Percentiles rank a stretch among this genome's conserved stretches.
These are phyloP conservation scores for Chaetorhynchus papuensis DNA, from an alignment of 2,113 vertebrate species.

Conservation along the genomic window DNA sequence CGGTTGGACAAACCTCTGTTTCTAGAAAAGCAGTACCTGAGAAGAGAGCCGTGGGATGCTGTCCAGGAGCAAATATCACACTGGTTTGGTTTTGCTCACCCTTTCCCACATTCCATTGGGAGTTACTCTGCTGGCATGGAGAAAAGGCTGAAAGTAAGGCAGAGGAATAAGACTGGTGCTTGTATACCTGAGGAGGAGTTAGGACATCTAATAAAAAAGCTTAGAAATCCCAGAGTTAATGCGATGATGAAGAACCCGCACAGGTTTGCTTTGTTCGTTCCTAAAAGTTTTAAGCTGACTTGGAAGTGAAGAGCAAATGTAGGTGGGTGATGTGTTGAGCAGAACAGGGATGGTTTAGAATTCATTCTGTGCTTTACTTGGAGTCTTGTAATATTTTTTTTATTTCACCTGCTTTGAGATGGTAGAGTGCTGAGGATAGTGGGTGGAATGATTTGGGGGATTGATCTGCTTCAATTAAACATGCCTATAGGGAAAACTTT, in stretches of 20 bases:
- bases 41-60: neutral
- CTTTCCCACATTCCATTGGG: accelerated
- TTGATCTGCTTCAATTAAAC: neutral
- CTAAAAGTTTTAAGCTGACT: neutral
- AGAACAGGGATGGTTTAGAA: neutral
- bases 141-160: neutral
- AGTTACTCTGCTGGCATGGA: neutral
- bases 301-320: neutral
- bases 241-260: neutral
- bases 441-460: neutral
- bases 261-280: neutral
- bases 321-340: neutral
- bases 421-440: neutral
- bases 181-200: neutral
- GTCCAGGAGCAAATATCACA: accelerated
- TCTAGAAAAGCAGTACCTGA: neutral
- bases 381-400: neutral
- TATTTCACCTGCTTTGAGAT: neutral
- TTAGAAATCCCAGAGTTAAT: neutral
- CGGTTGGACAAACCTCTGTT: neutral
- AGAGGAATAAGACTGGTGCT: neutral
- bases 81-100: neutral
- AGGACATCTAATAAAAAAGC: neutral
- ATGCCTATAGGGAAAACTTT: neutral
- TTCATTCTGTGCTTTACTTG: neutral